These are phyloP conservation scores for Apis dorsata DNA, from an alignment of 1,140 invertebrate genomes.

Conservation along the genomic window DNA sequence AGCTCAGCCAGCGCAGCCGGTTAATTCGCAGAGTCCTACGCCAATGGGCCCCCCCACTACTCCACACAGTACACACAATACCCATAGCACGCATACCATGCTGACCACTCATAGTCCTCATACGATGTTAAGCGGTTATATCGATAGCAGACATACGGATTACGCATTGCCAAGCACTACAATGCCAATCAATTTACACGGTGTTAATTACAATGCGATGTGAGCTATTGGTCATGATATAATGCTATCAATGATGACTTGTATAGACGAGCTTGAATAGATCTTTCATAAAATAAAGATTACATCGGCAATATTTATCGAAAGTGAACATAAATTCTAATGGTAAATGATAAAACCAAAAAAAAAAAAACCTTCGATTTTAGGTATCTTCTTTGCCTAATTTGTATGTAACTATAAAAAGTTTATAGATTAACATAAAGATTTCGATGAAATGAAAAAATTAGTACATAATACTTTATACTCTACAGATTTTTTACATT, in stretches of 20 bases:
- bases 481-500: slow-evolving; percentile 25
- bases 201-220: slow-evolving; percentile 87
- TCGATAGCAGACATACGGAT: slow-evolving; percentile 74
- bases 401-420: slow-evolving; percentile 17
- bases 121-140: slow-evolving; percentile 73
- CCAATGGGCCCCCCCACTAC: slow-evolving; percentile 81
- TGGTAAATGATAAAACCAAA: not conserved
- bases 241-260: slow-evolving; percentile 31
- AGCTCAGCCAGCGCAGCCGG: slow-evolving; percentile 69
- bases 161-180: slow-evolving; percentile 78
- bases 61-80: slow-evolving; percentile 76
- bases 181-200: slow-evolving; percentile 84
- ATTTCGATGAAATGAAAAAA: not conserved
- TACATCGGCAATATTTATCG: not conserved
- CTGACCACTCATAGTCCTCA: slow-evolving; percentile 73
- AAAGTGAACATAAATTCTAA: too few species aligned
- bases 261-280: slow-evolving; percentile 64
- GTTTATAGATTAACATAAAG: slow-evolving; percentile 6
- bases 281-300: too few species aligned
- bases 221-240: slow-evolving; percentile 75
- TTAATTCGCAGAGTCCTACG: slow-evolving; percentile 79
- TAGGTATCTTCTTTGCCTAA: slow-evolving; percentile 28
- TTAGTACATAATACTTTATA: slow-evolving; percentile 11
- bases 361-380: slow-evolving; percentile 25
- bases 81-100: slow-evolving; percentile 78